Conservation (phyloP, 2,113 vertebrate species). For the Sitta europaea region DNA sequence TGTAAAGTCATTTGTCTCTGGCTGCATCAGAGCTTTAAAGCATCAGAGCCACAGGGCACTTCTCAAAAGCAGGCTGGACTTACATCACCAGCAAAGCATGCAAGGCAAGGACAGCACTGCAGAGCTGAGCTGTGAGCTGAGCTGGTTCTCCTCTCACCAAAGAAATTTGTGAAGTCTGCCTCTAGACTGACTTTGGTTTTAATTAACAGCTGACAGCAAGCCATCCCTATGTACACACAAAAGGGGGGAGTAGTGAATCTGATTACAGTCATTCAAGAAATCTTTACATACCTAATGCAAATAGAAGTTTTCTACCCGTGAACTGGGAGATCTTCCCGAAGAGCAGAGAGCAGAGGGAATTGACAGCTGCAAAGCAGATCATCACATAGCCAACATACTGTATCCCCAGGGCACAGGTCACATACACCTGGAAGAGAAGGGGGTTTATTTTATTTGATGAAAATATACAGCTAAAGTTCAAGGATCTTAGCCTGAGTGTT, state of each 20-base stretch:
- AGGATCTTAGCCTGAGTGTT: neutral
- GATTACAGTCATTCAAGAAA: neutral
- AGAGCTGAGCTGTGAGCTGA: neutral
- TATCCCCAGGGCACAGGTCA: constrained; percentile 91
- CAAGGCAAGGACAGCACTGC: neutral
- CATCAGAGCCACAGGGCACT: neutral
- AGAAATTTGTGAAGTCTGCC: neutral
- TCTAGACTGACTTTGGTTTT: neutral
- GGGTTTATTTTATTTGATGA: neutral
- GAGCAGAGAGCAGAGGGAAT: constrained; percentile 81
- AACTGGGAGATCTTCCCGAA: constrained; percentile 82
- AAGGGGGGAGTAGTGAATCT: neutral
- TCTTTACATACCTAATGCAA: constrained; percentile 79
- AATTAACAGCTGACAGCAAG: neutral
- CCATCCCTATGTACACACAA: neutral
- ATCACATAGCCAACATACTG: constrained; percentile 85
- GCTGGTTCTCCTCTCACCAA: neutral
- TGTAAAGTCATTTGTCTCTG: neutral
- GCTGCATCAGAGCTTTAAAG: neutral
- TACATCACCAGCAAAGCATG: neutral
- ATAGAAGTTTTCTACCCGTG: constrained; percentile 79
- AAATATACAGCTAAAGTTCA: neutral
- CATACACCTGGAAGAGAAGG: constrained; percentile 77
- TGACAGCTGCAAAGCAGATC: constrained; percentile 88
- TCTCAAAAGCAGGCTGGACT: neutral